Conservation (phyloP, 2,797 vertebrate genomes). For the Choloepus didactylus region DNA sequence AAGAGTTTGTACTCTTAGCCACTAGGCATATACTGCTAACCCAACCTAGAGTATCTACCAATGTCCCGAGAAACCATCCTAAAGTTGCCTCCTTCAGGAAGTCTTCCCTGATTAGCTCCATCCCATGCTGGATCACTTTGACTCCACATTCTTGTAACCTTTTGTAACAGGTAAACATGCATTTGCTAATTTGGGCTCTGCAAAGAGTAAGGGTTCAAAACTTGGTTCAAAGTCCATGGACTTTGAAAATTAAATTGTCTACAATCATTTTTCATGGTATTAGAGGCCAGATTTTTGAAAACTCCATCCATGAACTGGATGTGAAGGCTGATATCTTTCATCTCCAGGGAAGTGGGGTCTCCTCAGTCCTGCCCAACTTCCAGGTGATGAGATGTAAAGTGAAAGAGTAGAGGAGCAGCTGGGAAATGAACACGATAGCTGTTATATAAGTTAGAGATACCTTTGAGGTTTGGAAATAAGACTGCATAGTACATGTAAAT, state of each 20-base stretch:
- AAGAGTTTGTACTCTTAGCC: neutral
- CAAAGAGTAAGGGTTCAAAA: neutral
- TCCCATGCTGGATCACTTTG: neutral
- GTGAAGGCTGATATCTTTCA: neutral
- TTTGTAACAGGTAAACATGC: neutral
- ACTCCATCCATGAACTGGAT: too few species aligned
- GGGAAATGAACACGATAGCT: neutral
- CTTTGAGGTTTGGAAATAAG: neutral
- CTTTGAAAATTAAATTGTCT: neutral
- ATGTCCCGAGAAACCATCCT: neutral
- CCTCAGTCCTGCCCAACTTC: neutral
- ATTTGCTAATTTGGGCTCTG: neutral
- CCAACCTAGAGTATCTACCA: neutral
- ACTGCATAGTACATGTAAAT: too few species aligned
- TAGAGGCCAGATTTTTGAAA: neutral
- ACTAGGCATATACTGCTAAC: too few species aligned
- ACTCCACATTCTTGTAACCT: neutral
- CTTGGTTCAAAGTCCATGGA: neutral
- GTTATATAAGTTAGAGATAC: neutral
- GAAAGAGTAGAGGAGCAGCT: too few species aligned
- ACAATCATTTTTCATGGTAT: neutral
- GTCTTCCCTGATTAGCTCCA: neutral
- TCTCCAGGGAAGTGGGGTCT: neutral
- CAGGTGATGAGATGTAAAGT: fast-evolving
- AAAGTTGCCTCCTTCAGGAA: neutral